Evolutionary conservation across 2,113 vertebrate species (phyloP).

Genomic region (Chelonoidis abingdonii): DNA sequence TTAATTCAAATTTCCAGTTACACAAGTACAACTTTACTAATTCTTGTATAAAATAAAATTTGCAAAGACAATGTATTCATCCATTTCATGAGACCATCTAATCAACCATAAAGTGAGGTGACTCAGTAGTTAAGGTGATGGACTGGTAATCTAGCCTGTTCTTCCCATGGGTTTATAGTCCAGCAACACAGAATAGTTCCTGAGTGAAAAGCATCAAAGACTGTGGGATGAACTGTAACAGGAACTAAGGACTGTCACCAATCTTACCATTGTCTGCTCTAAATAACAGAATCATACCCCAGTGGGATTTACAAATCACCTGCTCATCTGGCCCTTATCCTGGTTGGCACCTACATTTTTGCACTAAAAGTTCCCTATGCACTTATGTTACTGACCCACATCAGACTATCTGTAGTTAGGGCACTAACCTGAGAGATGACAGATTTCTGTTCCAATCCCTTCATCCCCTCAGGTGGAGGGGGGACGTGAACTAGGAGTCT

Average conservation of each 20-base stretch:
- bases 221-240: not conserved
- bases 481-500: not conserved
- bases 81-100: not conserved
- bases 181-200: not conserved
- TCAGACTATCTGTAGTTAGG: not conserved
- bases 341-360: not conserved
- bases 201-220: not conserved
- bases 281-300: not conserved
- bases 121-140: not conserved
- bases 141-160: not conserved
- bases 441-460: not conserved
- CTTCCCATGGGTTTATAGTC: not conserved
- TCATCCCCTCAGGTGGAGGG: not conserved
- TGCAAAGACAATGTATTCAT: accelerated
- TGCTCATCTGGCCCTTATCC: too few relatives aligned
- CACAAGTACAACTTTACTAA: not conserved
- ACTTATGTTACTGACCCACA: not conserved
- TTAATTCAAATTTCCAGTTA: not conserved
- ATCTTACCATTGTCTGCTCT: not conserved
- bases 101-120: not conserved
- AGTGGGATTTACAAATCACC: not conserved
- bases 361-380: not conserved
- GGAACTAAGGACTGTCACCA: not conserved
- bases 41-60: not conserved
- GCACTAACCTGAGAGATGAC: not conserved